A percentile compares a stretch with the other conserved stretches of the same genome.
phyloP scores from a whole-genome alignment of 2,113 vertebrate genomes.

The Equus quagga region DNA sequence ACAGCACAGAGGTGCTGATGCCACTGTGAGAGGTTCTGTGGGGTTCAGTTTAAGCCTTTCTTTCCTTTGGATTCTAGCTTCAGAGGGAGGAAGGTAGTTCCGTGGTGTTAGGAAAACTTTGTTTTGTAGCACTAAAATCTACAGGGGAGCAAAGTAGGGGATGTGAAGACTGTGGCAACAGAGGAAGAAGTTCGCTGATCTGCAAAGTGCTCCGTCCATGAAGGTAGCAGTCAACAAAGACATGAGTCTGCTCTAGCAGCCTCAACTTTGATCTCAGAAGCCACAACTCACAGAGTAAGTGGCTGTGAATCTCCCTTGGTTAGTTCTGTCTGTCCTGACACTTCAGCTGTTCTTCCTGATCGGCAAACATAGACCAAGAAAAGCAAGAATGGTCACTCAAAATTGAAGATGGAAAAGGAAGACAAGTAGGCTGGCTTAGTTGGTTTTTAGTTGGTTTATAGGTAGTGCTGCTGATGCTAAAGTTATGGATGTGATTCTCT shows the following conservation, averaged over 20 bases:
- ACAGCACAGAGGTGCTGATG: not conserved
- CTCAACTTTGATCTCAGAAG: not conserved
- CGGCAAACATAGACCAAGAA: not conserved
- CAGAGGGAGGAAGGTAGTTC: conserved; percentile 66
- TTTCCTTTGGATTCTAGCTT: conserved; percentile 68
- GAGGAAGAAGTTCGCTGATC: not conserved
- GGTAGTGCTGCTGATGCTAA: not conserved
- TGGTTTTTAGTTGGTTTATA: not conserved
- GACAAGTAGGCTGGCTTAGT: not conserved
- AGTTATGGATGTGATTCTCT: not conserved
- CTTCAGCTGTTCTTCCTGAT: not conserved
- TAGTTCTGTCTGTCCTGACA: not conserved
- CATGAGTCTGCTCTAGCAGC: not conserved
- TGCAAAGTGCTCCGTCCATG: not conserved
- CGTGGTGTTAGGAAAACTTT: conserved; percentile 45
- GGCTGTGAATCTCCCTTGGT: not conserved
- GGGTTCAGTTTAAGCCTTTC: not conserved
- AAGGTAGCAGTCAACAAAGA: not conserved
- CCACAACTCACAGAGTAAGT: not conserved
- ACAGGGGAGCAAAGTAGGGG: not conserved
- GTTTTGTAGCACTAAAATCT: conserved; percentile 53
- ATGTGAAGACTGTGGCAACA: not conserved
- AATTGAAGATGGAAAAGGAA: not conserved
- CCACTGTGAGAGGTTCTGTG: not conserved
- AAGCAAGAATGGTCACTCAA: not conserved